A percentile compares a stretch with the other conserved stretches of the same genome.
Evolutionary conservation across 2,888 invertebrate species (phyloP).

Genomic region (Fragum sueziense): DNA sequence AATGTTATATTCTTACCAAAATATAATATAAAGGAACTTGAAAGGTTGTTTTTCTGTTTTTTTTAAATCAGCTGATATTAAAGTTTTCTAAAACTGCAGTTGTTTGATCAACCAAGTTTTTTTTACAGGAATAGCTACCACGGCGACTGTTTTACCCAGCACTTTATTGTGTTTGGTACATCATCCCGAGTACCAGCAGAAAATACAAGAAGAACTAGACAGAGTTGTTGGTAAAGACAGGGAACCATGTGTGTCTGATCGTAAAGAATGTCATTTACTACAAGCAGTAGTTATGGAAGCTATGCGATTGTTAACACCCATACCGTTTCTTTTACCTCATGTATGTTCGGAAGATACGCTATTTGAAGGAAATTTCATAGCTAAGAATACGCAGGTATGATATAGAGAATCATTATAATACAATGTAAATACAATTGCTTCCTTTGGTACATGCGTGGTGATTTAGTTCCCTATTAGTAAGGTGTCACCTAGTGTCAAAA

Average conservation of each 20-base stretch:
- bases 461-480: too few species aligned
- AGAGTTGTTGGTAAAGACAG: not conserved
- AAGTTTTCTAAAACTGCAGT: too few species aligned
- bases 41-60: too few species aligned
- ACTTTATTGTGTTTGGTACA: not conserved
- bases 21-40: too few species aligned
- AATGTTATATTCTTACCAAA: too few species aligned
- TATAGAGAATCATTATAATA: too few species aligned
- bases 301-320: not conserved
- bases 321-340: not conserved
- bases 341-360: not conserved
- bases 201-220: conserved; percentile 8
- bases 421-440: too few species aligned
- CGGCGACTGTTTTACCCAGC: conserved; percentile 1
- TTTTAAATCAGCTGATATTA: too few species aligned
- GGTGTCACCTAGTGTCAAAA: too few species aligned
- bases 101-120: too few species aligned
- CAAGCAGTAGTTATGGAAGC: conserved; percentile 7
- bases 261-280: not conserved
- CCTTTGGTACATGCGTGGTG: too few species aligned
- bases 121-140: not conserved
- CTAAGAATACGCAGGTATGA: too few species aligned
- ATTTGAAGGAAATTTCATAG: not conserved
- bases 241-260: not conserved
- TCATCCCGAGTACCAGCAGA: not conserved